These are phyloP conservation scores for Euura saliciscinereae DNA, from an alignment of 1,140 invertebrate genomes.

Conservation along the genomic window DNA sequence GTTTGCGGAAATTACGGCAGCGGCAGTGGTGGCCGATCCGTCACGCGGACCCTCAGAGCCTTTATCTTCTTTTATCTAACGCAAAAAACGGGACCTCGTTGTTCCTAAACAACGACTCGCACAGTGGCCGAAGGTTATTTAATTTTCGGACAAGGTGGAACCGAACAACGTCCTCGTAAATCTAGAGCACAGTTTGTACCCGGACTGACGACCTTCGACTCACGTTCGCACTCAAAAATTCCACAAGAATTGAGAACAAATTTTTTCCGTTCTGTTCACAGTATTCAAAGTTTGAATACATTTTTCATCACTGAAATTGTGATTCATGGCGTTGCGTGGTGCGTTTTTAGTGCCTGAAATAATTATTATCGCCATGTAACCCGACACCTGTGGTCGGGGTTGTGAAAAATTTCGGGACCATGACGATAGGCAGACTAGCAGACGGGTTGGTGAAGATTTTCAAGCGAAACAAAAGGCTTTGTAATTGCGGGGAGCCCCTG, in stretches of 20 bases:
- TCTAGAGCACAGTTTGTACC: conserved; percentile 28
- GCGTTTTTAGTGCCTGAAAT: neutral
- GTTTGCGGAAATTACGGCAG: conserved; percentile 45
- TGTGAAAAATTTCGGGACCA: conserved; percentile 7
- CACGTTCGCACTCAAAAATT: conserved; percentile 5
- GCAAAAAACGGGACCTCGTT: conserved; percentile 34
- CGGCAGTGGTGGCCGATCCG: conserved; percentile 24
- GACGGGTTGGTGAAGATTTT: conserved; percentile 13
- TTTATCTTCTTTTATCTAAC: conserved; percentile 34
- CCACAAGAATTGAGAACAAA: neutral
- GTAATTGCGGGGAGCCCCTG: conserved; percentile 50
- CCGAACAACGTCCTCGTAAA: conserved; percentile 42
- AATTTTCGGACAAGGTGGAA: conserved; percentile 39
- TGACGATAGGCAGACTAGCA: neutral
- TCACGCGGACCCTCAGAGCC: conserved; percentile 33
- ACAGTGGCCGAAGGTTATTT: conserved; percentile 23
- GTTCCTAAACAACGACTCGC: conserved; percentile 32
- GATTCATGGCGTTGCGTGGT: neutral
- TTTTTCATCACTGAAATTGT: neutral
- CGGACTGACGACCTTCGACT: conserved; percentile 26
- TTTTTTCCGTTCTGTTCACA: no score
- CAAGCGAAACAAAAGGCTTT: conserved; percentile 55
- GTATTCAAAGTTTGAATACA: no score
- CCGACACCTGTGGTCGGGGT: neutral
- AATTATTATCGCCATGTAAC: neutral